Base-by-base conservation (phyloP, 2,797 vertebrate genomes). In the Platalea minor region DNA sequence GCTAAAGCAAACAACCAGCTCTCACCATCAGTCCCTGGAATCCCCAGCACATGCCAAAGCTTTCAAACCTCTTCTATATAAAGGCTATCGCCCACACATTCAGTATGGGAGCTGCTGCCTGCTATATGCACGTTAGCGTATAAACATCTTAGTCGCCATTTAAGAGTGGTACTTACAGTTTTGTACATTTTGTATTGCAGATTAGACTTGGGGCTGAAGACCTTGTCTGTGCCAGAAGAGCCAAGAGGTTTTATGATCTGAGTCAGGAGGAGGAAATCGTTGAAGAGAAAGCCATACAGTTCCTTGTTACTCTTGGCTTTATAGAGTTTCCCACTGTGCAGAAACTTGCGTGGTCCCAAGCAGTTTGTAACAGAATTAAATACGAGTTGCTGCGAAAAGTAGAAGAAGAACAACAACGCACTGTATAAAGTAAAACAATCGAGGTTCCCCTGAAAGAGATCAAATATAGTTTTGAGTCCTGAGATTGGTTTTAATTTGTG, bases 261-360 rank as follows among this genome's bases (percentile, higher is more conserved):
- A 18, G 99, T 99, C 87, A 99, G 98, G 96, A 99, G 98, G 95
- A 99, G 99, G 98, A 99, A 99, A 98, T 99, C 99, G 12, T 99
- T 99, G 98, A 99, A 99, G 86, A 99, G 98, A 98, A 99, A 99
- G 85, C 99, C 99, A 8, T 99, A 99, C 53, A 99, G 98, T 96
- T 99, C 99, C 97, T 99, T 99, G 98, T 98, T 99, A 98, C 99
- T 99, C 97, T 99, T 99, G 96, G 99, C 99, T 98, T 99, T 99
- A 93, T 99, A 99, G 81, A 99, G 98, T 93, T 99, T 99, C 80
- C 99, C 99, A 12, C 99, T 99, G 98, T 99, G 99, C 89, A 99
- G 99, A 97, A 99, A 99, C 98, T 99, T 99, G 96, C 99, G 98
- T 28, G 99, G 99, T 61, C 99, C 99, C 98, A 99, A 97, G 97